Evolutionary conservation across 2,888 invertebrate genomes (phyloP).

Genomic region (Oligia fasciuncula): DNA sequence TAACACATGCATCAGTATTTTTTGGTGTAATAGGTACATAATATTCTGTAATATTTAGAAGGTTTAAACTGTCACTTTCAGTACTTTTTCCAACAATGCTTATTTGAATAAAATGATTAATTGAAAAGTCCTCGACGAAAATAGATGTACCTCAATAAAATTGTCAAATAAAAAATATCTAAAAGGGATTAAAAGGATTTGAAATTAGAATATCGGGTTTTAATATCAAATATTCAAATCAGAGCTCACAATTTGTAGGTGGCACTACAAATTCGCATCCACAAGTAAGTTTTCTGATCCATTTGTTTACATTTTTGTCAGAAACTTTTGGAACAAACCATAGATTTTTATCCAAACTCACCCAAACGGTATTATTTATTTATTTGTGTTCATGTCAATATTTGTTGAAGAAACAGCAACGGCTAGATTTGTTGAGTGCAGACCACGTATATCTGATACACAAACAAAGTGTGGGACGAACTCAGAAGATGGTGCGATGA

Average conservation of each 20-base stretch:
- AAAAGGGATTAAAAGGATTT: too few species aligned
- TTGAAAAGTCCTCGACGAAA: not conserved
- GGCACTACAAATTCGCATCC: not conserved
- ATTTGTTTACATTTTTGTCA: not conserved
- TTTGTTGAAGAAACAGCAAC: conserved; percentile 1
- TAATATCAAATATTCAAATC: not conserved
- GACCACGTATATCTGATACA: conserved; percentile 23
- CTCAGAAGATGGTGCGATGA: conserved; percentile 17
- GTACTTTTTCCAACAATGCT: not conserved
- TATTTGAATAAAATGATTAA: not conserved
- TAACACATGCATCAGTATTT: too few species aligned
- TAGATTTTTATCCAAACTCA: not conserved
- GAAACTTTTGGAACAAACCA: not conserved
- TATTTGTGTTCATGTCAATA: conserved; percentile 11
- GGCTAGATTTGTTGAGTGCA: not conserved
- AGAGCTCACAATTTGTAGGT: not conserved
- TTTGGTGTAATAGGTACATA: too few species aligned
- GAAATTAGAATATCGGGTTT: not conserved
- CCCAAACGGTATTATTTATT: not conserved
- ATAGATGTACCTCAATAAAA: not conserved
- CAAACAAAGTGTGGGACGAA: conserved; percentile 16
- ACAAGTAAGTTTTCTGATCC: not conserved
- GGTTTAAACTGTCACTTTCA: not conserved
- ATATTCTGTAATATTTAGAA: not conserved
- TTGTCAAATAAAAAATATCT: too few species aligned